Conservation (phyloP, 2,888 invertebrate genomes). For the Carpatolechia fugitivella region DNA sequence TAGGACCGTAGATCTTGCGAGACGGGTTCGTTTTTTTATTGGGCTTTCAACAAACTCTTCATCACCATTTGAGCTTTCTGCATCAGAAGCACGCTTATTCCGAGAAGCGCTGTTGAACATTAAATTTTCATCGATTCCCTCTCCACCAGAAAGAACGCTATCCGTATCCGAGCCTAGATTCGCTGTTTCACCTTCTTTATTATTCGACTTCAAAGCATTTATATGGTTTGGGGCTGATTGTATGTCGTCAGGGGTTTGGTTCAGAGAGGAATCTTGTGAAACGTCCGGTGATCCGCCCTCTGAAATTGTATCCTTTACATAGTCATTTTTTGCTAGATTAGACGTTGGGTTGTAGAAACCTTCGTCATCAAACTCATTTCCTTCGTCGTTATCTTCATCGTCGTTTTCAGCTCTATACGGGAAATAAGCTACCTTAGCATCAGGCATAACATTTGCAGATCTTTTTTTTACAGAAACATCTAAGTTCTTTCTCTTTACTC, state of each 20-base stretch:
- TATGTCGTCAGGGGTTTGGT: constrained; percentile 19
- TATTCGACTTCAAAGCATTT: constrained; percentile 27
- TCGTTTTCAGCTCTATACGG: constrained; percentile 60
- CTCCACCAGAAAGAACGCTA: constrained; percentile 56
- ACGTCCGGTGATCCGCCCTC: constrained; percentile 27
- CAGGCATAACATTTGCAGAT: constrained; percentile 48
- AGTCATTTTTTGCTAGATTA: constrained; percentile 43
- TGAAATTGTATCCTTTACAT: constrained; percentile 25
- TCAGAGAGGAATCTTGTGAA: constrained; percentile 14
- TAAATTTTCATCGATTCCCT: constrained; percentile 64
- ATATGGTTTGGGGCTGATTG: constrained; percentile 23
- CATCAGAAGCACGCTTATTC: constrained; percentile 40
- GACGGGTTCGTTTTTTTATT: constrained; percentile 24
- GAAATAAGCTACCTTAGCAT: constrained; percentile 57
- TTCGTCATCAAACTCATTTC: constrained; percentile 72
- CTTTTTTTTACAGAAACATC: constrained; percentile 48
- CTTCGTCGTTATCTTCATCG: constrained; percentile 69
- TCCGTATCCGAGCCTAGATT: constrained; percentile 64
- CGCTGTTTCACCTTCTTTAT: constrained; percentile 39
- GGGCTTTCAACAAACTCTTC: constrained; percentile 20
- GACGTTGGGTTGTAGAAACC: constrained; percentile 67
- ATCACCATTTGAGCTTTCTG: constrained; percentile 25
- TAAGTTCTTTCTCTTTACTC: constrained; percentile 61
- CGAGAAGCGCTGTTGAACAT: constrained; percentile 53
- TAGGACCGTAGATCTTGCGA: constrained; percentile 30